Conservation (phyloP, 2,888 invertebrate species). For the Aquatica leii region DNA sequence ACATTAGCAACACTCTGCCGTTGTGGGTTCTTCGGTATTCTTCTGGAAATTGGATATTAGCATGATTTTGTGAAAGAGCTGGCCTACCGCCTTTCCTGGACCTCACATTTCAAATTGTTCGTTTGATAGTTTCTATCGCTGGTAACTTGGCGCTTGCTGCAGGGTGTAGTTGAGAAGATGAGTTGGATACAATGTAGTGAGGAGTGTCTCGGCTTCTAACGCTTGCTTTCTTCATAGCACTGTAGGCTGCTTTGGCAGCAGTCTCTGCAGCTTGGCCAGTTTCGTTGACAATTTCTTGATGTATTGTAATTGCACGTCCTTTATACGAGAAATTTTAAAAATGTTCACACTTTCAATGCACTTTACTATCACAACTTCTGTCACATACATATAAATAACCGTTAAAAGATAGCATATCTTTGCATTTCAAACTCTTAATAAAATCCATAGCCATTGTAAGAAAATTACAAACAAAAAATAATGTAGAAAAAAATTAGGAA, state of each 20-base stretch:
- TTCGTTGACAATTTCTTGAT: too few species aligned
- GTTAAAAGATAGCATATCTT: neutral
- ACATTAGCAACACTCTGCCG: slow-evolving; percentile 8
- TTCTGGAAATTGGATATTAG: too few species aligned
- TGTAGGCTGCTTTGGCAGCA: neutral
- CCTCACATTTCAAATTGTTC: neutral
- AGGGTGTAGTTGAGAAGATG: too few species aligned
- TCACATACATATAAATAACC: neutral
- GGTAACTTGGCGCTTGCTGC: too few species aligned
- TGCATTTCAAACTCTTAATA: too few species aligned
- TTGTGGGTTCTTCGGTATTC: too few species aligned
- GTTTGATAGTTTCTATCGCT: neutral
- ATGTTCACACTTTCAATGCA: too few species aligned
- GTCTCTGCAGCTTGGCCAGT: slow-evolving; percentile 12
- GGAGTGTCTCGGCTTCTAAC: neutral
- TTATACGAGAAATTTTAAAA: slow-evolving; percentile 5
- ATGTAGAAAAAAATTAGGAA: too few species aligned
- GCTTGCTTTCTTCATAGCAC: neutral
- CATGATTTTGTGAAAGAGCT: neutral
- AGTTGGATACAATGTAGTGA: too few species aligned
- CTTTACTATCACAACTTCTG: too few species aligned
- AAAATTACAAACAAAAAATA: too few species aligned
- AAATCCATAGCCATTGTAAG: neutral
- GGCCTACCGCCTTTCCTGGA: neutral
- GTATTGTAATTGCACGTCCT: slow-evolving; percentile 8